Evolutionary conservation across 2,888 invertebrate genomes (phyloP).

Genomic region (Spodoptera picta): DNA sequence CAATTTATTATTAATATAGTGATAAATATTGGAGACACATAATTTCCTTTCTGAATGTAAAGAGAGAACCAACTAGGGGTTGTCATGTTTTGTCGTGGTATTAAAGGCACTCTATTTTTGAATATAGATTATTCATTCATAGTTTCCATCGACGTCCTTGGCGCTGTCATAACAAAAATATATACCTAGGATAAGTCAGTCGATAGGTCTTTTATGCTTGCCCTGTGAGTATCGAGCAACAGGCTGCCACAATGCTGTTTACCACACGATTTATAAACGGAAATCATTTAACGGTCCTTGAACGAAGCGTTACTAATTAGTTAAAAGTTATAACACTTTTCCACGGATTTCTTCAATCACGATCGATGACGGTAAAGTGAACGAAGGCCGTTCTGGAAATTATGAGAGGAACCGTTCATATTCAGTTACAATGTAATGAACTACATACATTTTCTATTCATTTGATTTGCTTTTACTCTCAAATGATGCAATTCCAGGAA

Average conservation of each 20-base stretch:
- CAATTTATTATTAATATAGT: no score
- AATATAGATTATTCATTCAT: no score
- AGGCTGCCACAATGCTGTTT: slow-evolving; percentile 12
- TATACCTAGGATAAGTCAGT: background rate
- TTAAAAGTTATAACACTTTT: slow-evolving; percentile 49
- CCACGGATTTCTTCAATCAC: slow-evolving; percentile 56
- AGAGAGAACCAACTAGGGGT: no score
- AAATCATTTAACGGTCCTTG: slow-evolving; percentile 39
- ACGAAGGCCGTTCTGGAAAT: slow-evolving; percentile 48
- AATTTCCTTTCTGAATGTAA: no score
- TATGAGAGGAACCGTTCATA: slow-evolving; percentile 9
- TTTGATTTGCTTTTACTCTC: slow-evolving; percentile 17
- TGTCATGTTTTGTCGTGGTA: no score
- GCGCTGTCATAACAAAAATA: no score
- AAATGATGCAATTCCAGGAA: slow-evolving; percentile 39
- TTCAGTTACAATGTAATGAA: background rate
- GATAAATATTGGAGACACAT: no score
- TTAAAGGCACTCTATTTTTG: no score
- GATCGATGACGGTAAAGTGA: slow-evolving; percentile 35
- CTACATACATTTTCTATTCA: background rate
- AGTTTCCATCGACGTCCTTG: no score
- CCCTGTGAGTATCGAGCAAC: no score
- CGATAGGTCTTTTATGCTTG: background rate
- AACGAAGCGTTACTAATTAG: slow-evolving; percentile 48
- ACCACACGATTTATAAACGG: slow-evolving; percentile 22